Percentiles rank a stretch among this genome's conserved stretches.
Evolutionary conservation across 1,140 invertebrate species (phyloP).

Genomic region (Drosophila gunungcola): DNA sequence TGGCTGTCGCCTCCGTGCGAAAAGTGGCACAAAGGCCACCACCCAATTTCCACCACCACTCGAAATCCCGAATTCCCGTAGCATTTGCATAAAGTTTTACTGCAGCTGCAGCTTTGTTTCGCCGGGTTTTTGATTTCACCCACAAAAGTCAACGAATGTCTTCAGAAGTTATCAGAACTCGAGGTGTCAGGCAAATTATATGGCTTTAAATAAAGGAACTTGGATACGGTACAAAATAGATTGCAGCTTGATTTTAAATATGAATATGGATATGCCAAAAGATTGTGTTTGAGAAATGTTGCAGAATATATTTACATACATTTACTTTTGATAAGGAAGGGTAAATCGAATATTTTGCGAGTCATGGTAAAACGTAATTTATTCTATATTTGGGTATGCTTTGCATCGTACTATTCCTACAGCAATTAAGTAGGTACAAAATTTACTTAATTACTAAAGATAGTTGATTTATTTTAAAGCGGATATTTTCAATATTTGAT

Average conservation of each 20-base stretch:
- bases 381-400: no score
- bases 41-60: constrained; percentile 32
- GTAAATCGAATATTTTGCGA: no score
- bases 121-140: constrained; percentile 36
- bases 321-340: neutral
- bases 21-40: constrained; percentile 47
- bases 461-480: no score
- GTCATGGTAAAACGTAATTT: no score
- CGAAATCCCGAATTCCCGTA: constrained; percentile 53
- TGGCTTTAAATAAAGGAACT: constrained; percentile 29
- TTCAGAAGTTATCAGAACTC: constrained; percentile 37
- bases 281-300: neutral
- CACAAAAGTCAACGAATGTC: constrained; percentile 45
- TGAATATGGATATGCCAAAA: neutral
- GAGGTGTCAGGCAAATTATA: constrained; percentile 35
- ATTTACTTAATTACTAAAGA: no score
- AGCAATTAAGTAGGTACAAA: no score
- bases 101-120: constrained; percentile 50
- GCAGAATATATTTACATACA: constrained; percentile 3
- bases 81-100: constrained; percentile 69
- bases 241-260: constrained; percentile 1
- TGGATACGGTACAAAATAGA: constrained; percentile 7
- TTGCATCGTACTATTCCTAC: no score
- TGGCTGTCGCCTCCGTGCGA: constrained; percentile 9
- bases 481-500: no score